Percentiles rank a stretch among this genome's conserved stretches.
phyloP scores from a whole-genome alignment of 2,113 vertebrate species.

The Procapra przewalskii region DNA sequence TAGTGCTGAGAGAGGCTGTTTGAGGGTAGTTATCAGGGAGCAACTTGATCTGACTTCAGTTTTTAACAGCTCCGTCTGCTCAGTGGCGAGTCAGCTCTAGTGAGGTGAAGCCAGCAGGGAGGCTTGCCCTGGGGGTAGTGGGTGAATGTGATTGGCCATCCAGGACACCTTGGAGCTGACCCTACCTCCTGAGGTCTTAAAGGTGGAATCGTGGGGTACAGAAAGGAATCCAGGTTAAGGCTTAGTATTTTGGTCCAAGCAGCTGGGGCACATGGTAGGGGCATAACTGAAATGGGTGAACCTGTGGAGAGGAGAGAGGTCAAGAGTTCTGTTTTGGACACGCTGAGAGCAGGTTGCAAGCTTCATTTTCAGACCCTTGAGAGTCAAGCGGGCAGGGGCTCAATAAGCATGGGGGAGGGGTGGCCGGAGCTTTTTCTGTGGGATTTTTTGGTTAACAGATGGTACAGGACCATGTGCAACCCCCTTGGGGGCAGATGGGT shows the following conservation, averaged over 20 bases:
- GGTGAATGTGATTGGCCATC: not conserved
- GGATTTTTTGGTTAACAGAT: accelerated
- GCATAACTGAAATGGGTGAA: not conserved
- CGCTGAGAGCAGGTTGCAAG: not conserved
- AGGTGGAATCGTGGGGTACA: no score
- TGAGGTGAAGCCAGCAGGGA: not conserved
- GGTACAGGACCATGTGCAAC: no score
- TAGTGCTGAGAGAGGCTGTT: not conserved
- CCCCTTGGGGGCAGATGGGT: no score
- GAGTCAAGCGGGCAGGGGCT: not conserved
- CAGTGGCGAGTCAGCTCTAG: not conserved
- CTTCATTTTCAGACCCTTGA: not conserved
- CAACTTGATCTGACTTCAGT: not conserved
- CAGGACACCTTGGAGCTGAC: not conserved
- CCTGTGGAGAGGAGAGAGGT: not conserved
- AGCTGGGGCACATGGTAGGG: not conserved
- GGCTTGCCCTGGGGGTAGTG: not conserved
- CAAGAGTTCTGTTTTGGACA: not conserved
- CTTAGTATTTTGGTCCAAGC: not conserved
- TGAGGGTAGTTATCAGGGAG: not conserved
- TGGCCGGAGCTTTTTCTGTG: accelerated
- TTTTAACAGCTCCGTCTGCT: not conserved
- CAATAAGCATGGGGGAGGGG: not conserved
- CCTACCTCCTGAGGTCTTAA: not conserved
- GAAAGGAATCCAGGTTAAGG: not conserved